Conservation (phyloP, 2,888 invertebrate species). For the Drosophila ezoana region DNA sequence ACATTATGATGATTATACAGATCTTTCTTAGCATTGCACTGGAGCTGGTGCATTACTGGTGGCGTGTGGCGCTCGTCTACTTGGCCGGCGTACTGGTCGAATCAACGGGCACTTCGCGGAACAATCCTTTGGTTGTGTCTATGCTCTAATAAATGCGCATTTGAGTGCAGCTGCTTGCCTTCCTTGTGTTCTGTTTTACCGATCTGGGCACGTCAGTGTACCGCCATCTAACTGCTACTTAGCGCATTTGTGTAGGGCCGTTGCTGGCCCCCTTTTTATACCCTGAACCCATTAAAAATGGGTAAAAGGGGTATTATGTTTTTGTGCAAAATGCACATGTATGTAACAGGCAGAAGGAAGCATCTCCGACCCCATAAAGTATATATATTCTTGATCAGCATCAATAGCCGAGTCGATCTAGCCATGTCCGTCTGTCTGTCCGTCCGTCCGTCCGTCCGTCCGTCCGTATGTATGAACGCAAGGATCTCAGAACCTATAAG, state of each 20-base stretch:
- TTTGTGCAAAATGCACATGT: too few species aligned
- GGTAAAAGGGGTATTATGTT: too few species aligned
- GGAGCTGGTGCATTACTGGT: constrained; percentile 98
- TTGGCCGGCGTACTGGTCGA: constrained; percentile 94
- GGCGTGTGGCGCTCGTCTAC: constrained; percentile 94
- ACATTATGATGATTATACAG: constrained; percentile 96
- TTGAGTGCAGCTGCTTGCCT: constrained; percentile 93
- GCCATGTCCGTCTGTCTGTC: too few species aligned
- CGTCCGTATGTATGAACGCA: too few species aligned
- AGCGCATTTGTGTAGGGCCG: constrained; percentile 96
- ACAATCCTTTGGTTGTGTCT: constrained; percentile 97
- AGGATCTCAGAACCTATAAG: too few species aligned
- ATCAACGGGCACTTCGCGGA: constrained; percentile 92
- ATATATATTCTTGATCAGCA: too few species aligned
- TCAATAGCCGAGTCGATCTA: too few species aligned
- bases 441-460: too few species aligned
- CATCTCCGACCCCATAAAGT: too few species aligned
- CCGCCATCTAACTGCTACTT: constrained; percentile 93
- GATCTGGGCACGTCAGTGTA: constrained; percentile 97
- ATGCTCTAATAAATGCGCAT: constrained; percentile 96
- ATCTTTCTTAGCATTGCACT: constrained; percentile 96
- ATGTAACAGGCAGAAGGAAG: too few species aligned
- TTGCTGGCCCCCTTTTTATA: constrained; percentile 92
- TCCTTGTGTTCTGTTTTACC: constrained; percentile 91
- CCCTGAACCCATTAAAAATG: too few species aligned